Evolutionary conservation across 2,888 invertebrate species (phyloP), one percentile per base, ranked within the genome.

Genomic region (Digitonthophagus gazella): DNA sequence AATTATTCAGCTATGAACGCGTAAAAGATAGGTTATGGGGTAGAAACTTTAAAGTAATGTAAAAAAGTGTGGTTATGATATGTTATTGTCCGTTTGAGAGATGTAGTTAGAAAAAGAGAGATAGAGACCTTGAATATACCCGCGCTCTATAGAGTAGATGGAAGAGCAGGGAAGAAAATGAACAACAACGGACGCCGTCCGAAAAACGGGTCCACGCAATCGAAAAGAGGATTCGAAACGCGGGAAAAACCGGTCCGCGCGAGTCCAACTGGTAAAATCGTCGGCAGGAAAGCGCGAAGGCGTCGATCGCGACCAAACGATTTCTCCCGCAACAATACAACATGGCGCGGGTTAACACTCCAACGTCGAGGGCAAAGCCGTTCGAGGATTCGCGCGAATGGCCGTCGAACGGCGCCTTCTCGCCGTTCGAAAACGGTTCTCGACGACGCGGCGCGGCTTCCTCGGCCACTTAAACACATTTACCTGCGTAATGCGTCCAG

Each of bases 311-410:
- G 74, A 68, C 71, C 76, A 79, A 77, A 80, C 76, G 76, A 76
- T 76, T 77, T 76, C 84, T 84, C 83, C 84, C 84, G 85, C 86
- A 85, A 85, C 86, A 86, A 86, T 86, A 87, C 88, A 88, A 88
- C 88, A 89, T 89, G 89, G 89, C 89, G 89, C 89, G 88, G 88
- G 86, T 85, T 86, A 84, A 87, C 86, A 78, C 78, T 78, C 75
- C 78, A 78, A 77, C 80, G 79, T 80, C 79, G 78, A 80, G 79
- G 78, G 78, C 79, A 77, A 80, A 80, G 82, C 81, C 80, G 78
- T 80, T 78, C 75, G 75, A 77, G 75, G 72, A 69, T 71, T 67
- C 68, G 68, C 66, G 67, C 65, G 64, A 72, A 66, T 56, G 55
- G 58, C 61, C 66, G 71, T 68, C 66, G 67, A 68, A 64, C 63